Conservation (phyloP, 2,797 vertebrate genomes). For the Bradypus variegatus region DNA sequence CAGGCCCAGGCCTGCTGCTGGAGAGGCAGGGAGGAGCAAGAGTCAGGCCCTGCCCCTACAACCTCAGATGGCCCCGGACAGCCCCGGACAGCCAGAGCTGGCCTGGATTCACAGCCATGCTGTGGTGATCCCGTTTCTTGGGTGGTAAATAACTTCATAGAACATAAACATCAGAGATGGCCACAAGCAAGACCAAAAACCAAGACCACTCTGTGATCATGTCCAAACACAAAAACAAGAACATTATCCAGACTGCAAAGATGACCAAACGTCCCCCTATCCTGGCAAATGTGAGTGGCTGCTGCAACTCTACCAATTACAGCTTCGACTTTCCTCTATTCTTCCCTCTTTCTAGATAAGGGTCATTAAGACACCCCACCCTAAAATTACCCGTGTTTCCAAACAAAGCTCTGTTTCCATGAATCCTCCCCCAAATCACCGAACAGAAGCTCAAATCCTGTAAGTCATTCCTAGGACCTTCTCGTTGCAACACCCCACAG, state of each 20-base stretch:
- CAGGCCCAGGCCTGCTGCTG: not conserved
- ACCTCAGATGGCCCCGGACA: not conserved
- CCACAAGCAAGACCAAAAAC: conserved; percentile 28
- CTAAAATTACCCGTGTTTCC: not conserved
- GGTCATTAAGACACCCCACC: not conserved
- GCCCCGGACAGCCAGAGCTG: not conserved
- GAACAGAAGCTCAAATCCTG: too few species aligned
- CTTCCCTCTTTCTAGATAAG: not conserved
- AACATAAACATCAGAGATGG: not conserved
- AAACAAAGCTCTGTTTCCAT: not conserved
- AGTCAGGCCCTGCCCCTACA: fast-evolving
- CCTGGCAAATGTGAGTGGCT: not conserved
- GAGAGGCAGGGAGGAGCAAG: not conserved
- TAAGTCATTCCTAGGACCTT: not conserved
- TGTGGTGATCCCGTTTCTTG: not conserved
- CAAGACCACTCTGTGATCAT: not conserved
- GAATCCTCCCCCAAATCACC: not conserved
- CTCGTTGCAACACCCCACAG: fast-evolving
- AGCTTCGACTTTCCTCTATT: too few species aligned
- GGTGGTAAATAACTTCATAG: not conserved
- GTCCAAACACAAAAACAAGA: conserved; percentile 26
- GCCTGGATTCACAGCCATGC: not conserved
- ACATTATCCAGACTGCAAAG: not conserved
- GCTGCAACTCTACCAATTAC: not conserved
- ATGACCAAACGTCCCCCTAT: not conserved